phyloP scores from a whole-genome alignment of 2,888 invertebrate genomes.

The Phoronis australis region DNA sequence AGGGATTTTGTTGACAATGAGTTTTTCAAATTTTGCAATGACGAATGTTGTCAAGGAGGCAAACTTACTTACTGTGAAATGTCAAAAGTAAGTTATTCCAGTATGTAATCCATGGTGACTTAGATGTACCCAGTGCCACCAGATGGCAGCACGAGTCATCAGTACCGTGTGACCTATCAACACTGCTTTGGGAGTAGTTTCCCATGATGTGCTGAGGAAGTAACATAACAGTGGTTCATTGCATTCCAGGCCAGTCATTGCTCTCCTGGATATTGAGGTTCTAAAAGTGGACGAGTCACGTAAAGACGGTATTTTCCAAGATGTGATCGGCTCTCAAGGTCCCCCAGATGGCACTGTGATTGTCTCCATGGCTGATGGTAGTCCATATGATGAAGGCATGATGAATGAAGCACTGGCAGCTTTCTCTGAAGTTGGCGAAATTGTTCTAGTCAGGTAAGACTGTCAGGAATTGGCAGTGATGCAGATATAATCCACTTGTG shows the following conservation, averaged over 20 bases:
- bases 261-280: slow-evolving; percentile 82
- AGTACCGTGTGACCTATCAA: too few relatives aligned
- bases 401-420: slow-evolving; percentile 75
- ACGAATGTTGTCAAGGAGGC: too few relatives aligned
- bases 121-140: too few relatives aligned
- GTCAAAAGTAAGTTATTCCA: too few relatives aligned
- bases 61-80: too few relatives aligned
- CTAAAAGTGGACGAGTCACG: slow-evolving; percentile 72
- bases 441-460: slow-evolving; percentile 70
- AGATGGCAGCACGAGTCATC: too few relatives aligned
- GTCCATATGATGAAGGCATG: slow-evolving; percentile 70
- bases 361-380: slow-evolving; percentile 61
- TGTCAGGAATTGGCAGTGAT: neutral
- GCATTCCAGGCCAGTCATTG: slow-evolving; percentile 76
- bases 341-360: slow-evolving; percentile 93
- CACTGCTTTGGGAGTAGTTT: too few relatives aligned
- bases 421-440: slow-evolving; percentile 74
- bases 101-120: too few relatives aligned
- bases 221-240: neutral
- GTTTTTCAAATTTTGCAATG: too few relatives aligned
- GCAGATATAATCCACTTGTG: too few relatives aligned
- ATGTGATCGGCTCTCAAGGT: slow-evolving; percentile 63
- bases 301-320: slow-evolving; percentile 74
- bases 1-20: too few relatives aligned
- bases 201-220: too few relatives aligned